These are phyloP conservation scores for Conus canariensis DNA, from an alignment of 2,888 invertebrate species.

Conservation along the genomic window DNA sequence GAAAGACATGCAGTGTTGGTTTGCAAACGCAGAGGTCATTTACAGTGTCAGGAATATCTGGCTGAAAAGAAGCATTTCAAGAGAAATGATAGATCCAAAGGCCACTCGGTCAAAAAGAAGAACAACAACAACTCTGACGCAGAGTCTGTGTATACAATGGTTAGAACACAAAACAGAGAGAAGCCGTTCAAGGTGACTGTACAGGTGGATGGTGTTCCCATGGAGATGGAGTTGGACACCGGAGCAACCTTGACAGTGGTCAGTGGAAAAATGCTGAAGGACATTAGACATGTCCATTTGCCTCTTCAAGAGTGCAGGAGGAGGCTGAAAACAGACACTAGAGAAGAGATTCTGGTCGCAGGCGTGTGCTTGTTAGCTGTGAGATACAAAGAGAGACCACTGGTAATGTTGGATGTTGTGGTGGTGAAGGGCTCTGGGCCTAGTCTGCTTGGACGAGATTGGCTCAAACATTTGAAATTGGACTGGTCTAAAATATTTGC, in stretches of 20 bases:
- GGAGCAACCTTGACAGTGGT: conserved; percentile 43
- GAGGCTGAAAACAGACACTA: conserved; percentile 39
- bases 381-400: conserved; percentile 27
- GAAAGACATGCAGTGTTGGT: not conserved
- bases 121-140: not conserved
- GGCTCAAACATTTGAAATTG: conserved; percentile 36
- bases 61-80: not conserved
- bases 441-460: conserved; percentile 42
- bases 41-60: not conserved
- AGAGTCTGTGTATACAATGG: not conserved
- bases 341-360: conserved; percentile 27
- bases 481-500: conserved; percentile 42
- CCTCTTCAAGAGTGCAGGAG: not conserved
- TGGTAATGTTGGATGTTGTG: conserved; percentile 21
- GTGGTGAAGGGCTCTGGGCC: conserved; percentile 43
- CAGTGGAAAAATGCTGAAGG: not conserved
- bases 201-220: conserved; percentile 15
- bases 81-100: not conserved
- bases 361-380: conserved; percentile 21
- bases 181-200: conserved; percentile 3
- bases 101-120: not conserved
- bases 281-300: not conserved
- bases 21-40: not conserved
- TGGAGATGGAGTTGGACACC: conserved; percentile 43
- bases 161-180: not conserved